Conservation (phyloP, 1,140 invertebrate genomes). For the Chrysopa pallens region DNA sequence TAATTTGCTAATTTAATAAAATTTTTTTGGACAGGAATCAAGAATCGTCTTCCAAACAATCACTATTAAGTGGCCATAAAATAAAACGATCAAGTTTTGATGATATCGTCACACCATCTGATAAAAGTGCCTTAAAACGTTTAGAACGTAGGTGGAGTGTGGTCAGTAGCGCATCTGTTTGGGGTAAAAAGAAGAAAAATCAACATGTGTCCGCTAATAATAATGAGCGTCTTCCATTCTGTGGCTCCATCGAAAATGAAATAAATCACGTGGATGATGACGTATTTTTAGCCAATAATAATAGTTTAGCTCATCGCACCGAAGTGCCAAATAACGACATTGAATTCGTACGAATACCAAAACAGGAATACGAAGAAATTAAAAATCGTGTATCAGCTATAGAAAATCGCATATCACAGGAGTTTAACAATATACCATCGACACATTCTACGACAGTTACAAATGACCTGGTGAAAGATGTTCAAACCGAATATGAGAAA, state of each 20-base stretch:
- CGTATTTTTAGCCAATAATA: neutral
- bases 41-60: no score
- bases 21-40: no score
- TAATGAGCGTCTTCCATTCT: no score
- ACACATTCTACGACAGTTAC: conserved; percentile 2
- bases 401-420: conserved; percentile 45
- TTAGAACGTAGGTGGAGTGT: neutral
- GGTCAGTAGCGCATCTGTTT: neutral
- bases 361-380: conserved; percentile 55
- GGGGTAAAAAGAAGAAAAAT: neutral
- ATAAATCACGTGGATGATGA: neutral
- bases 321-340: conserved; percentile 15
- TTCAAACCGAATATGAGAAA: conserved; percentile 51
- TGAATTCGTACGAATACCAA: conserved; percentile 47
- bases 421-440: conserved; percentile 32
- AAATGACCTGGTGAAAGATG: conserved; percentile 22
- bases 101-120: neutral
- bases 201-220: no score
- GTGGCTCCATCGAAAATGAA: neutral
- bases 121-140: neutral
- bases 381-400: conserved; percentile 50
- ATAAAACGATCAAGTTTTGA: no score
- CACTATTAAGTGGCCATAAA: no score
- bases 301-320: neutral
- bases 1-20: no score